phyloP scores from a whole-genome alignment of 1,140 invertebrate species.

The Drosophila varians region DNA sequence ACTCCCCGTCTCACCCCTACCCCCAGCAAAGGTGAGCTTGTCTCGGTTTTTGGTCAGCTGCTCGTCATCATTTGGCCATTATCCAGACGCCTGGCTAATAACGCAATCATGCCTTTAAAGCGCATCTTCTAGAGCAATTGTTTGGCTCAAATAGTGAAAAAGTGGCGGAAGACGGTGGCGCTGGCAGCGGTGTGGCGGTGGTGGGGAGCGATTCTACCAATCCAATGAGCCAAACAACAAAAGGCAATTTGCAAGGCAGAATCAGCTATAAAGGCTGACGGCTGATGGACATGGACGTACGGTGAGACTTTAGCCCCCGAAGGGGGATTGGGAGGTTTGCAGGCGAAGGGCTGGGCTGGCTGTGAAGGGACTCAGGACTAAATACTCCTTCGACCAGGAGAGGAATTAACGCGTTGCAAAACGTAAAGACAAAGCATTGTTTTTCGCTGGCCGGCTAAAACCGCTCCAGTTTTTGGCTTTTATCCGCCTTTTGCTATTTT shows the following conservation, averaged over 20 bases:
- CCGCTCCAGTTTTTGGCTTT: background rate
- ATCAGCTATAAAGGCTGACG: constrained; percentile 28
- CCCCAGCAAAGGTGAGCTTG: background rate
- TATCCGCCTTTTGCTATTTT: background rate
- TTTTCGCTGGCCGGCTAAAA: background rate
- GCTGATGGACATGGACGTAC: constrained; percentile 34
- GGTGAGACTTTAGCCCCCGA: too few species aligned
- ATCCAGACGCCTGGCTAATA: background rate
- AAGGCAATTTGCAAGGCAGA: constrained; percentile 38
- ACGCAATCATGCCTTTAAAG: constrained; percentile 4
- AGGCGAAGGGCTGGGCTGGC: constrained; percentile 5
- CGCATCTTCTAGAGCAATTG: constrained; percentile 13
- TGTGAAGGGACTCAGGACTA: constrained; percentile 1
- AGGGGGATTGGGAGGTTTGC: background rate
- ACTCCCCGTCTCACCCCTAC: background rate
- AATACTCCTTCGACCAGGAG: constrained; percentile 1
- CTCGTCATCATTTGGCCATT: constrained; percentile 5
- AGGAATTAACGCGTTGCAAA: constrained; percentile 1
- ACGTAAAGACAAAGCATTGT: constrained; percentile 47
- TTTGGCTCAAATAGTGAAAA: background rate
- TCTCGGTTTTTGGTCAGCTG: constrained; percentile 15
- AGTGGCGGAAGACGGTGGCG: background rate
- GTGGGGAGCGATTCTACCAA: background rate
- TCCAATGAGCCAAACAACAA: constrained; percentile 25
- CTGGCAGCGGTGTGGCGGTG: too few species aligned